phyloP scores from a whole-genome alignment of 2,888 invertebrate species.

The Amblyteles armatorius region DNA sequence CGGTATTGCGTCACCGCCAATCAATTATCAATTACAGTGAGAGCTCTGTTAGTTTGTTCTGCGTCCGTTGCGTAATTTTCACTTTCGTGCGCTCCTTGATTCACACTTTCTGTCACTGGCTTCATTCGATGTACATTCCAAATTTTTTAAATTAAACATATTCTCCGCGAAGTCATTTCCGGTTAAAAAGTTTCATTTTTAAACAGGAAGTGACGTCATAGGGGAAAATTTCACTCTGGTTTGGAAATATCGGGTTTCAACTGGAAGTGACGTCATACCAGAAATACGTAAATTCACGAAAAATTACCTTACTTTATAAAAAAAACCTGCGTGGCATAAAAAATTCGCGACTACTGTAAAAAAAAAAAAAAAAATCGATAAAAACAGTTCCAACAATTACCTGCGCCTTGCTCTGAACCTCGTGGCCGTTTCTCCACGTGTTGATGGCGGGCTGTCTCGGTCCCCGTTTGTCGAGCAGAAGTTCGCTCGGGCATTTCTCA shows the following conservation, averaged over 20 bases:
- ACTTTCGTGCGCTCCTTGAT: too few species aligned
- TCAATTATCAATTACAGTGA: slow-evolving; percentile 33
- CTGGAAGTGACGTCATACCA: not conserved
- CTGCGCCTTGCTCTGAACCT: slow-evolving; percentile 85
- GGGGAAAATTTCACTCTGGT: too few species aligned
- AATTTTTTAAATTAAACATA: too few species aligned
- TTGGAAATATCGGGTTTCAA: not conserved
- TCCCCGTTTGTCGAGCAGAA: slow-evolving; percentile 89
- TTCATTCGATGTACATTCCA: too few species aligned
- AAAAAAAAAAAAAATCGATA: not conserved
- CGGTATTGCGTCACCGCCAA: slow-evolving; percentile 7
- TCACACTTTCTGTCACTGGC: too few species aligned
- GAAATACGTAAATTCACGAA: too few species aligned
- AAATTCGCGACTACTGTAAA: not conserved
- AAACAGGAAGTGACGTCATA: too few species aligned
- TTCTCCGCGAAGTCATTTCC: too few species aligned
- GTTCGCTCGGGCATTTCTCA: slow-evolving; percentile 94
- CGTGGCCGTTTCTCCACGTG: slow-evolving; percentile 84
- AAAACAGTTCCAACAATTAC: slow-evolving; percentile 77
- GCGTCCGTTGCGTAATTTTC: not conserved
- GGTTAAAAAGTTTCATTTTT: too few species aligned
- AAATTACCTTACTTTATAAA: not conserved
- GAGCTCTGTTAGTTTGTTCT: slow-evolving; percentile 11
- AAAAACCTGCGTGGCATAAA: not conserved
- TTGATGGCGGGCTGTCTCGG: slow-evolving; percentile 86